Evolutionary conservation across 2,113 vertebrate species (phyloP), one percentile per base, ranked within the genome.

Genomic region (Pedionomus torquatus): DNA sequence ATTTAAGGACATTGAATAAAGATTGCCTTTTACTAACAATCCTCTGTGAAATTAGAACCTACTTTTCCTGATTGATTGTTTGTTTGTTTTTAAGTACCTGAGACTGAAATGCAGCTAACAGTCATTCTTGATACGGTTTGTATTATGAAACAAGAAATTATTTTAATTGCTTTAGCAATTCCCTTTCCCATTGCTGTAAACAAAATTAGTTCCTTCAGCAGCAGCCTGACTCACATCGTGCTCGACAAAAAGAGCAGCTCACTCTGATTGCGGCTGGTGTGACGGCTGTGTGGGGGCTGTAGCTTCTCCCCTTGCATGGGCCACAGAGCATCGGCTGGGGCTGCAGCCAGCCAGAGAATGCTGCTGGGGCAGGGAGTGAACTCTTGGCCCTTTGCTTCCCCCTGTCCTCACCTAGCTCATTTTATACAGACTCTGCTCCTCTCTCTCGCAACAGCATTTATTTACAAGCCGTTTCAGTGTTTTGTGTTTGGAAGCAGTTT

Each of bases 121-220:
- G 55, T 51, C 90, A 46, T 87, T 89, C 90, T 92, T 81, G 72
- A 52, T 84, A 89, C 2, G 69, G 57, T 76, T 87, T 44, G 48
- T 83, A 95, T 93, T 95, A 87, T 87, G 95, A 97, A 97, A 94
- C 77, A 95, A 95, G 88, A 87, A 95, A 93, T 97, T 95, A 84
- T 95, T 97, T 93, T 96, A 97, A 95, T 97, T 95, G 94, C 90
- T 82, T 55, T 64, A 71, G 86, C 95, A 93, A 95, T 97, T 97
- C 90, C 66, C 82, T 90, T 90, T 91, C 82, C 57, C 80, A 3
- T 81, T 37, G 83, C 92, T 89, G 83, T 91, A 96, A 95, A 93
- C 92, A 95, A 63, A 79, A 83, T 5, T 0, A 81, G 86, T 90
- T 95, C 86, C 86, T 92, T 75, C 80, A 90, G 83, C 88, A 90